Percentiles rank a stretch among this genome's conserved stretches.
phyloP scores from a whole-genome alignment of 2,888 invertebrate species.

The Drosophila bunnanda region DNA sequence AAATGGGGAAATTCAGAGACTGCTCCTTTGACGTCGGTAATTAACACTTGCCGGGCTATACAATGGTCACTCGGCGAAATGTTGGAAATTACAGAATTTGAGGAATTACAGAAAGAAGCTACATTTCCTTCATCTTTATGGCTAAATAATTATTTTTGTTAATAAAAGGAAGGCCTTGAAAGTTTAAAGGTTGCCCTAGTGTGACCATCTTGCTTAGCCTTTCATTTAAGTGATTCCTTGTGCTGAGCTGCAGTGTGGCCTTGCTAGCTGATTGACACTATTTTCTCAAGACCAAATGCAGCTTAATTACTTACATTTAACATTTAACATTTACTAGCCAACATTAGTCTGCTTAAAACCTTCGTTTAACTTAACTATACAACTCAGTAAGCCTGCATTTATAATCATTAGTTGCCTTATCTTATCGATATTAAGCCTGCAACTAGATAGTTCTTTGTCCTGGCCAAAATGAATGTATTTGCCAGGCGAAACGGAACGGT shows the following conservation, averaged over 20 bases:
- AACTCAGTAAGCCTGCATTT: not conserved
- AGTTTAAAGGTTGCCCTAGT: no score
- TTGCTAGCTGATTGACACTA: no score
- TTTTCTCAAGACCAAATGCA: not conserved
- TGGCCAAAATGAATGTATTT: not conserved
- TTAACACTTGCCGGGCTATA: conserved; percentile 7
- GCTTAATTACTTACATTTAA: not conserved
- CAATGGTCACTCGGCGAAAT: conserved; percentile 8
- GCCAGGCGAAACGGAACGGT: not conserved
- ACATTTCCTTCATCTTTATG: not conserved
- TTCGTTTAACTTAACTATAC: not conserved
- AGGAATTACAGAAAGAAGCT: not conserved
- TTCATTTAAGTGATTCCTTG: no score
- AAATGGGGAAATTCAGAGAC: conserved; percentile 3
- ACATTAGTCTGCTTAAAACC: not conserved
- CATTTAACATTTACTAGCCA: not conserved
- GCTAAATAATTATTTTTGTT: not conserved
- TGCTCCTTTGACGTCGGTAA: conserved; percentile 22
- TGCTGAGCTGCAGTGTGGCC: no score
- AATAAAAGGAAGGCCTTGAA: not conserved
- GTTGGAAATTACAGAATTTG: not conserved
- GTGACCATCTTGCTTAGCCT: no score
- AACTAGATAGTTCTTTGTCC: not conserved
- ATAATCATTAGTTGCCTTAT: not conserved
- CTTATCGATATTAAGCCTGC: not conserved